These are phyloP conservation scores for Elymnias hypermnestra DNA, from an alignment of 1,140 invertebrate genomes.

Conservation along the genomic window DNA sequence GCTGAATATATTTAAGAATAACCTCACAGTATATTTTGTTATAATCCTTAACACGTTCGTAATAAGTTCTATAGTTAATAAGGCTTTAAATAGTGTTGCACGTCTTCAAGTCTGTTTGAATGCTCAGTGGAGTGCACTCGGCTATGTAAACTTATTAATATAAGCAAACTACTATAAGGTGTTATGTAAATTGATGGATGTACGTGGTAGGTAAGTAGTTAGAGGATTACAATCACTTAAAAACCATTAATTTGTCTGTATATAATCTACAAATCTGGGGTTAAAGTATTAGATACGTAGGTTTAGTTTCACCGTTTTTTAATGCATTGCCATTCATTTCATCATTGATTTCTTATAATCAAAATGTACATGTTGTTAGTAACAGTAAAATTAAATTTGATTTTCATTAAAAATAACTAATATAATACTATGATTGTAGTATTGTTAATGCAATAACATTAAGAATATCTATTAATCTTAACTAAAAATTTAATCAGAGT, in stretches of 20 bases:
- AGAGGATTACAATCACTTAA: slow-evolving; percentile 17
- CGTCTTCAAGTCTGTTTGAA: slow-evolving; percentile 44
- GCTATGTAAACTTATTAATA: slow-evolving; percentile 68
- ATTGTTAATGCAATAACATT: no score
- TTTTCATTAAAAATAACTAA: no score
- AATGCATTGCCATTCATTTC: no score
- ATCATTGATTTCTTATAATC: no score
- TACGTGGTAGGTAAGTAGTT: slow-evolving; percentile 15
- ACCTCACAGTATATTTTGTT: background rate
- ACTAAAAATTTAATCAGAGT: background rate
- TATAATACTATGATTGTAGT: no score
- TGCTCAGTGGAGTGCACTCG: slow-evolving; percentile 53
- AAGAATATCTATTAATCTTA: no score
- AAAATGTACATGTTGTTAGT: no score
- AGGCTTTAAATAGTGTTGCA: slow-evolving; percentile 12
- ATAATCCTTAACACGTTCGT: background rate
- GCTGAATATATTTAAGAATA: slow-evolving; percentile 69
- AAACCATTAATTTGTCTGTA: no score
- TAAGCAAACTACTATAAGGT: slow-evolving; percentile 44
- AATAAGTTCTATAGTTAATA: slow-evolving; percentile 6
- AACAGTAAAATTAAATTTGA: no score
- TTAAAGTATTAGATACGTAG: no score
- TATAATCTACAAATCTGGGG: no score
- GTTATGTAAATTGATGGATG: slow-evolving; percentile 56
- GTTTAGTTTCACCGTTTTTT: no score